phyloP scores from a whole-genome alignment of 2,797 vertebrate species.

The Betta splendens region DNA sequence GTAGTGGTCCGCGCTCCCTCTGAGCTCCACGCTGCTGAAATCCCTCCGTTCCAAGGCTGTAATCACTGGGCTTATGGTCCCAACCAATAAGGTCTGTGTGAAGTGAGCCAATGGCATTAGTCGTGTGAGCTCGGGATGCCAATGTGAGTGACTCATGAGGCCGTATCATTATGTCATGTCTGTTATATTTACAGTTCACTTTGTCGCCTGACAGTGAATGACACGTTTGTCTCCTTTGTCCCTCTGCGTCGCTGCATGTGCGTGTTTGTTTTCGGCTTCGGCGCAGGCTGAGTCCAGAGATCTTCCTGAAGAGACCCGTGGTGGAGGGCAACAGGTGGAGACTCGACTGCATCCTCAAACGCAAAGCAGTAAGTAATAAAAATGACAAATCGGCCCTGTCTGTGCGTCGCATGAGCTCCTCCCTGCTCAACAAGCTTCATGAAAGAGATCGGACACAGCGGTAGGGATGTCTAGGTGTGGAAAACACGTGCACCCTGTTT shows the following conservation, averaged over 20 bases:
- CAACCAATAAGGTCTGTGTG: conserved; percentile 49
- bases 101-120: conserved; percentile 36
- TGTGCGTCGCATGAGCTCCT: too few relatives aligned
- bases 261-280: background rate
- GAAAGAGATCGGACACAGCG: too few relatives aligned
- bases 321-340: conserved; percentile 98
- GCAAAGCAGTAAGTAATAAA: conserved; percentile 96
- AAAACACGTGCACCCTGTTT: background rate
- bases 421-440: too few relatives aligned
- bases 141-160: conserved; percentile 39
- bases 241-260: background rate
- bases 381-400: too few relatives aligned
- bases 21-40: conserved; percentile 32
- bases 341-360: conserved; percentile 91
- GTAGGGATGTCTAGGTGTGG: too few relatives aligned
- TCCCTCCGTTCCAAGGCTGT: conserved; percentile 33
- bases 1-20: conserved; percentile 21
- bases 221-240: background rate
- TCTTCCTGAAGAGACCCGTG: conserved; percentile 96
- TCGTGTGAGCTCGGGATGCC: conserved; percentile 33
- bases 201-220: background rate
- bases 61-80: conserved; percentile 52
- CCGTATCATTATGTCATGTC: conserved; percentile 39
- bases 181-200: conserved; percentile 1
- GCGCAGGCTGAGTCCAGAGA: conserved; percentile 97